phyloP scores from a whole-genome alignment of 2,888 invertebrate species.

The Selenia dentaria region DNA sequence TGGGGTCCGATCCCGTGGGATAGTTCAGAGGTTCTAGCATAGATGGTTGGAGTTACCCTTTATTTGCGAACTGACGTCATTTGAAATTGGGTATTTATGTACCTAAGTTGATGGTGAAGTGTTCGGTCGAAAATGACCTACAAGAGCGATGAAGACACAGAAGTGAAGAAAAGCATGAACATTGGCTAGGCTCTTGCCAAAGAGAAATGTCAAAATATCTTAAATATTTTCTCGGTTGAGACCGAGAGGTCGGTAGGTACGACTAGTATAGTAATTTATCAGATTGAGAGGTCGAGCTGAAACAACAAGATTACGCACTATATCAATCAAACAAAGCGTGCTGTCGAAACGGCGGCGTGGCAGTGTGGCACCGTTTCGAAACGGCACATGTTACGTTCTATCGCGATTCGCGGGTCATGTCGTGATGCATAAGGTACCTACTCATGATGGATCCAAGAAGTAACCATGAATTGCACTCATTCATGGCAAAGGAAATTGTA shows the following conservation, averaged over 20 bases:
- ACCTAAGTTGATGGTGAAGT: background rate
- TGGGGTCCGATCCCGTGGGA: conserved; percentile 80
- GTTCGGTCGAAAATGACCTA: no score
- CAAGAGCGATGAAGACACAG: no score
- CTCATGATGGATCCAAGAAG: no score
- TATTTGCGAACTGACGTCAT: conserved; percentile 32
- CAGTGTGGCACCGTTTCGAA: conserved; percentile 62
- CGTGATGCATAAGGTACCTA: no score
- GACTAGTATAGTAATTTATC: conserved; percentile 44
- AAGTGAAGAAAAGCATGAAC: no score
- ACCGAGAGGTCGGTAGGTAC: conserved; percentile 31
- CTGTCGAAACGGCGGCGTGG: conserved; percentile 49
- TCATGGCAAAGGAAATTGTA: no score
- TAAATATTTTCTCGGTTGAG: no score
- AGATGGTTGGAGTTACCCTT: no score
- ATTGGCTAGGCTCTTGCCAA: no score
- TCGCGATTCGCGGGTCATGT: conserved; percentile 24
- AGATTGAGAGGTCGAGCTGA: conserved; percentile 51
- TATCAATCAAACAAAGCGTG: conserved; percentile 76
- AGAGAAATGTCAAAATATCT: no score
- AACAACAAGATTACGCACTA: conserved; percentile 71
- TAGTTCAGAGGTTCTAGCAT: conserved; percentile 56
- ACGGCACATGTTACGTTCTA: conserved; percentile 63
- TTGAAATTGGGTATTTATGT: background rate
- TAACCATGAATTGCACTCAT: no score